Evolutionary conservation across 2,113 vertebrate species (phyloP), one percentile per base, ranked within the genome.

Genomic region (Seriola aureovittata): DNA sequence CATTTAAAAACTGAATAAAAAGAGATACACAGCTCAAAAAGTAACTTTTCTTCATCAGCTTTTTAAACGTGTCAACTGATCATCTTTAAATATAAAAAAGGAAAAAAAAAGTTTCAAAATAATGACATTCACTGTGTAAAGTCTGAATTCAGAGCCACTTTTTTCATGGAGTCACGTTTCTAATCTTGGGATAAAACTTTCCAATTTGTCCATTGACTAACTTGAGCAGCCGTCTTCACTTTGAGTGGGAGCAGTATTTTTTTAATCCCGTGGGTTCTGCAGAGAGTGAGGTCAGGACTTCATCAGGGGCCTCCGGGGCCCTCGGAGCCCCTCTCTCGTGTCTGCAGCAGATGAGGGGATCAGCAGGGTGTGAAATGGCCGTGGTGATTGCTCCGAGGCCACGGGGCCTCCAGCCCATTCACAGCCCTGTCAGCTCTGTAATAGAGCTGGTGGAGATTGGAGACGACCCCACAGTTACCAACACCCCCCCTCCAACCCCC

Each of bases 341-440:
- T 82, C 65, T 34, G 85, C 85, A 57, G 78, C 81, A 89, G 87
- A 92, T 92, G 81, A 91, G 81, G 38, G 54, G 88, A 90, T 90
- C 91, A 91, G 88, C 75, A 72, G 88, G 88, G 89, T 91, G 91
- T 92, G 91, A 92, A 92, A 92, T 91, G 86, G 85, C 80, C 60
- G 54, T 13, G 65, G 75, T 91, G 91, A 92, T 92, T 92, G 91
- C 88, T 88, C 75, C 55, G 82, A 90, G 85, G 86, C 90, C 82
- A 71, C 54, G 12, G 36, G 85, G 82, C 84, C 87, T 87, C 77
- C 71, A 81, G 84, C 84, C 79, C 91, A 91, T 91, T 88, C 89
- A 48, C 84, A 81, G 78, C 71, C 86, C 84, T 88, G 91, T 91
- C 91, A 91, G 80, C 50, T 70, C 82, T 36, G 67, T 91, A 92